phyloP scores from a whole-genome alignment of 2,888 invertebrate genomes.

The Allolobophora icterica region DNA sequence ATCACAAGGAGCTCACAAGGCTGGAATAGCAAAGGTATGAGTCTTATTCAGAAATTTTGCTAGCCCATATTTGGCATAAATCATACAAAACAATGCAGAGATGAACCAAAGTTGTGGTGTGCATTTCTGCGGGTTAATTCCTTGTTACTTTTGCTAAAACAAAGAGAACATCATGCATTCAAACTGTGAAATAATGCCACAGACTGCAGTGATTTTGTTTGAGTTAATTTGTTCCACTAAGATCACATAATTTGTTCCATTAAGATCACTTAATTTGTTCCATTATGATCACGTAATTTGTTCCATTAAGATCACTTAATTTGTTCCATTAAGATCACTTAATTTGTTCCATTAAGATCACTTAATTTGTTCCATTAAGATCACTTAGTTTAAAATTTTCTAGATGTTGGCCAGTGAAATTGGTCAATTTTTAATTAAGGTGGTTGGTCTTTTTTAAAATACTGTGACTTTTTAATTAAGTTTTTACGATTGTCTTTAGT shows the following conservation, averaged over 20 bases:
- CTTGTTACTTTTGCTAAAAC: background rate
- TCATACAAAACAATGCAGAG: background rate
- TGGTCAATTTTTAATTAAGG: background rate
- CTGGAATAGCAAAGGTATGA: slow-evolving; percentile 86
- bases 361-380: background rate
- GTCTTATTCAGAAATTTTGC: background rate
- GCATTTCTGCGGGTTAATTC: background rate
- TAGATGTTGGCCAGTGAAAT: background rate
- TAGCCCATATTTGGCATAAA: background rate
- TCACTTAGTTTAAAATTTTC: background rate
- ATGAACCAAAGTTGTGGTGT: background rate
- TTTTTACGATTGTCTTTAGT: background rate
- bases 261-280: background rate
- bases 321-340: background rate
- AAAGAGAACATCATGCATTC: background rate
- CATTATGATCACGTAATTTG: background rate
- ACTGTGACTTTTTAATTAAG: background rate
- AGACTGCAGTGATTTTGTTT: background rate
- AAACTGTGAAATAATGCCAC: too few species aligned
- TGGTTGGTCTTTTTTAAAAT: background rate
- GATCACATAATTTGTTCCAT: background rate
- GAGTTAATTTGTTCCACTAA: background rate
- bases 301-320: background rate
- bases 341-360: background rate
- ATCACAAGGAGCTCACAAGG: slow-evolving; percentile 87